Base-by-base conservation (phyloP, 2,888 invertebrate genomes). In the Craniophora ligustri region DNA sequence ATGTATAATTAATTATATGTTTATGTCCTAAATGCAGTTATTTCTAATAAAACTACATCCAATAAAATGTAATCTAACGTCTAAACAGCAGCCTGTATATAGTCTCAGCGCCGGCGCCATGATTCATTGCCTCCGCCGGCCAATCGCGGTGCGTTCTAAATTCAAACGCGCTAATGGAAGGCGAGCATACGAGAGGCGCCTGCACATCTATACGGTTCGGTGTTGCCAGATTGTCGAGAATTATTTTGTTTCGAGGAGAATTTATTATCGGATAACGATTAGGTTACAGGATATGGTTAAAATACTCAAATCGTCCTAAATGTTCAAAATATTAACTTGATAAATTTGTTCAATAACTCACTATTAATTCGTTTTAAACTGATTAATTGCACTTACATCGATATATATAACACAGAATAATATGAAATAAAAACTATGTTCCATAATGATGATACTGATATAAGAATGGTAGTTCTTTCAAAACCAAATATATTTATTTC, bases 81-180 rank as follows among this genome's bases (percentile, higher is more conserved):
- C 51, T 65, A 55, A 71, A 69, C 46, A 60, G 21, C 70, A 64
- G 15, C 71, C 63, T 73, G 67, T 72, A 42, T 18, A 35, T 31
- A 15, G 55, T 51, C 60, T 63, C 53, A 74, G 58, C 67, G 75
- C 71, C 64, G 87, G 88, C 88, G 89, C 87, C 87, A 86, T 89
- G 91, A 91, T 89, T 89, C 87, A 91, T 87, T 76, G 75, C 73
- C 51, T 59, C 55, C 63, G 75, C 50, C 73, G 68, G 58, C 89
- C 89, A 89, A 90, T 90, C 82, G 75, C 75, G 73, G 75, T 72
- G 74, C 78, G 85, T 89, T 92, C 91, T 91, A 91, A 84, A 91
- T 90, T 78, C 85, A 86, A 89, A 88, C 86, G 81, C 89, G 87
- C 90, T 92, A 92, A 91, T 92, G 91, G 91, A 91, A 89, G 84